phyloP scores from a whole-genome alignment of 64 coral and sea anemone genomes.

The Catalaphyllia jardinei region DNA sequence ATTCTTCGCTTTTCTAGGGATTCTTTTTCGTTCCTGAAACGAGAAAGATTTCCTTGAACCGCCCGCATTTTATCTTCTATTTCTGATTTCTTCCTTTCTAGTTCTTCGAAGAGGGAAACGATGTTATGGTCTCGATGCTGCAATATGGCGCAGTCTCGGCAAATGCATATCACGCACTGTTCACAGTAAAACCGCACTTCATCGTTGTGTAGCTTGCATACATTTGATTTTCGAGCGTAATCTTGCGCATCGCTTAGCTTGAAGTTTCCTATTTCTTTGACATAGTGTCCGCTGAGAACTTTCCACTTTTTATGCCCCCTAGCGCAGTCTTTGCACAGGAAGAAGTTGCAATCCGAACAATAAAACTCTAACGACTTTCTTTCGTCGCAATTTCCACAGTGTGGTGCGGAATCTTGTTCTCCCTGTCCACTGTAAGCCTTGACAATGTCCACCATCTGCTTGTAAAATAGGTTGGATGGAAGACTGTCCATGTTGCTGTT shows the following conservation, averaged over 20 bases:
- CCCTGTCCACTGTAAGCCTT: conserved; percentile 16
- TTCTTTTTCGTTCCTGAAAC: not conserved
- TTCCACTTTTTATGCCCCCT: not conserved
- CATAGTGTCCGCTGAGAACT: not conserved
- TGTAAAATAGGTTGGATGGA: conserved; percentile 23
- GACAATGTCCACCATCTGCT: conserved; percentile 1
- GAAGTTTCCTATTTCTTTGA: conserved; percentile 16
- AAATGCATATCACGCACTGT: conserved; percentile 3
- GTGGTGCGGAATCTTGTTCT: not conserved
- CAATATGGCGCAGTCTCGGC: conserved; percentile 24
- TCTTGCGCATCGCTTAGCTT: not conserved
- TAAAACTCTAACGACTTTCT: not conserved
- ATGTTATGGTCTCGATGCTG: not conserved
- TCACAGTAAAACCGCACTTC: conserved; percentile 9
- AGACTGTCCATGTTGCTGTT: conserved; percentile 9
- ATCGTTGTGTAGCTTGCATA: not conserved
- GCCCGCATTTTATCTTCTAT: not conserved
- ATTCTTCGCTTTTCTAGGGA: not conserved
- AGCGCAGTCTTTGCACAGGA: not conserved
- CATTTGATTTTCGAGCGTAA: conserved; percentile 6
- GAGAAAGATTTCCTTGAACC: not conserved
- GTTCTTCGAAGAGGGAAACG: not conserved
- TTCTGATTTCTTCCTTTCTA: not conserved
- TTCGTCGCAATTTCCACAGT: conserved; percentile 23
- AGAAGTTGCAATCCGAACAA: not conserved